phyloP scores from a whole-genome alignment of 2,797 vertebrate species.

The Darevskia nairensis region DNA sequence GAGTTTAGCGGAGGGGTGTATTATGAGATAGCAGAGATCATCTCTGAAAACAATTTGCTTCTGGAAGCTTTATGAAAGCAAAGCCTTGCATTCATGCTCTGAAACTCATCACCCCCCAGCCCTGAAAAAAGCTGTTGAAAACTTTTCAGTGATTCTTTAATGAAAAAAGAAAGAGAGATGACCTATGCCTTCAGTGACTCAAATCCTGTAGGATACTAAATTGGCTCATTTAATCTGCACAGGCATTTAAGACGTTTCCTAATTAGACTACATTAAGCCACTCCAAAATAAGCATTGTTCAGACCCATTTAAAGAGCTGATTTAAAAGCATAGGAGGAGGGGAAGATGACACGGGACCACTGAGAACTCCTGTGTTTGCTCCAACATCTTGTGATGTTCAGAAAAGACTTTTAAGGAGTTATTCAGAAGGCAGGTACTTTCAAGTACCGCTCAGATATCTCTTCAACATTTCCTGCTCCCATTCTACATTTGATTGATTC shows the following conservation, averaged over 20 bases:
- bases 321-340: conserved; percentile 61
- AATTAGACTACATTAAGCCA: conserved; percentile 80
- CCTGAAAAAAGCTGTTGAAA: neutral
- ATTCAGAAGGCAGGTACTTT: neutral
- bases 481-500: neutral
- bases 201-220: conserved; percentile 75
- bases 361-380: neutral
- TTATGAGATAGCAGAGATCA: no score
- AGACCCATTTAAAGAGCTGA: conserved; percentile 76
- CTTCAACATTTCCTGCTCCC: no score
- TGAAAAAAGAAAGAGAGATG: conserved; percentile 15
- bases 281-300: conserved; percentile 75
- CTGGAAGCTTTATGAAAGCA: conserved; percentile 23
- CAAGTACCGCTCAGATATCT: neutral
- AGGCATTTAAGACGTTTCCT: conserved; percentile 76
- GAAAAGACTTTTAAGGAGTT: neutral
- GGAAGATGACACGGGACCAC: neutral
- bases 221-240: conserved; percentile 78
- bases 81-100: neutral
- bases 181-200: conserved; percentile 57
- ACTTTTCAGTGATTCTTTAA: conserved; percentile 51
- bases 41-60: neutral
- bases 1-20: no score
- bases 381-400: neutral
- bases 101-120: neutral